Evolutionary conservation across 1,140 invertebrate species (phyloP).

Genomic region (Drosophila elegans): DNA sequence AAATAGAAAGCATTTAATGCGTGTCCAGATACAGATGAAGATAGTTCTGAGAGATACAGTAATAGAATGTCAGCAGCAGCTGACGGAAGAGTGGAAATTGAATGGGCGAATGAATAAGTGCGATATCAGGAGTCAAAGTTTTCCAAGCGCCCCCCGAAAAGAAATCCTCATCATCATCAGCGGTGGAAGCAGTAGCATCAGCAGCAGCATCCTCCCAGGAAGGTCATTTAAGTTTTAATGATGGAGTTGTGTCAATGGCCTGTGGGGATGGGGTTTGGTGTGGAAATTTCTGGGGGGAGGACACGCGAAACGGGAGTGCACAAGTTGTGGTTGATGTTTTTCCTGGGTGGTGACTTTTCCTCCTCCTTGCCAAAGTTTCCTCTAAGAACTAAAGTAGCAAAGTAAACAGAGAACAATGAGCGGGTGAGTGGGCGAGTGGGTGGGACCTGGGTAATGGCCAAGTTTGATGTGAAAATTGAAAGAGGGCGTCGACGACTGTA

Average conservation of each 20-base stretch:
- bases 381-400: constrained; percentile 69
- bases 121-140: constrained; percentile 76
- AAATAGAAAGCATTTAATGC: constrained; percentile 83
- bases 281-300: constrained; percentile 2
- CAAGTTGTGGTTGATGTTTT: constrained; percentile 59
- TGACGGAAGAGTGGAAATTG: constrained; percentile 55
- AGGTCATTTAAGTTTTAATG: constrained; percentile 83
- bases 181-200: constrained; percentile 5
- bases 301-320: constrained; percentile 22
- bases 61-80: constrained; percentile 78
- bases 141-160: constrained; percentile 30
- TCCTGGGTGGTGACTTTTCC: constrained; percentile 15
- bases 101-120: constrained; percentile 51
- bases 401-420: constrained; percentile 61
- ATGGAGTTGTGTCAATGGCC: constrained; percentile 61
- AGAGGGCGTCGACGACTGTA: constrained; percentile 54
- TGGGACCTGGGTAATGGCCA: constrained; percentile 47
- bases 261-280: background rate
- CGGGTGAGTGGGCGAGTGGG: constrained; percentile 4
- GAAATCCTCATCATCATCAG: constrained; percentile 50
- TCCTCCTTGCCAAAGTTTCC: constrained; percentile 44
- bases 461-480: constrained; percentile 59
- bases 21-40: constrained; percentile 71
- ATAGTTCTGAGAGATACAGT: constrained; percentile 64
- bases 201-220: constrained; percentile 58